These are phyloP conservation scores for Lithophane semibrunnea DNA, from an alignment of 2,888 invertebrate species.

Conservation along the genomic window DNA sequence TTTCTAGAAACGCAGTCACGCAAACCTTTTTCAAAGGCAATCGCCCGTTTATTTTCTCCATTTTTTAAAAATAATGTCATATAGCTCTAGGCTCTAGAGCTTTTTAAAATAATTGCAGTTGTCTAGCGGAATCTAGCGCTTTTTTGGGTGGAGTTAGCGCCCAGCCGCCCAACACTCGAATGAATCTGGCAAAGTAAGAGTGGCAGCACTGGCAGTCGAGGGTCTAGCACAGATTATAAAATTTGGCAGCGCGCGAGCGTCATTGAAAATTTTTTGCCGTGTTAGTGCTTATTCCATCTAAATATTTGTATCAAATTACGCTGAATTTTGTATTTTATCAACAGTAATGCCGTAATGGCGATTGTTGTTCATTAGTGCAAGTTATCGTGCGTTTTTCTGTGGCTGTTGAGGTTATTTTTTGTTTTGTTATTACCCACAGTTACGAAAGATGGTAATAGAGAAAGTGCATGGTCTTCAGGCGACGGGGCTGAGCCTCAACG, in stretches of 20 bases:
- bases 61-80: no score
- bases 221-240: conserved; percentile 22
- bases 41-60: no score
- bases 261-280: conserved; percentile 47
- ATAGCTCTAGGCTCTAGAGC: no score
- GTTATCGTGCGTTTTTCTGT: conserved; percentile 19
- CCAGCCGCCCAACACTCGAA: no score
- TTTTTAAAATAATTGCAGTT: no score
- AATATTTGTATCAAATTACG: conserved; percentile 62
- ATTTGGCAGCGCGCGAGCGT: conserved; percentile 56
- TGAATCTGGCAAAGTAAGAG: no score
- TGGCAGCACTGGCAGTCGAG: no score
- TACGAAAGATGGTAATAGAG: conserved; percentile 79
- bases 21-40: no score
- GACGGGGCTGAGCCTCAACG: conserved; percentile 82
- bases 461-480: conserved; percentile 85
- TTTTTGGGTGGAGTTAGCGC: no score
- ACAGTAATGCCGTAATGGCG: conserved; percentile 58
- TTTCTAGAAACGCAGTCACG: neutral
- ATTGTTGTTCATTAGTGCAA: conserved; percentile 38
- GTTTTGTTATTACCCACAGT: conserved; percentile 46
- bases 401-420: conserved; percentile 43
- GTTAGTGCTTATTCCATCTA: conserved; percentile 5
- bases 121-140: no score
- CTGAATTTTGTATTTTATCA: conserved; percentile 18